phyloP scores from a whole-genome alignment of 2,797 vertebrate species.

The Sebastes itinus region DNA sequence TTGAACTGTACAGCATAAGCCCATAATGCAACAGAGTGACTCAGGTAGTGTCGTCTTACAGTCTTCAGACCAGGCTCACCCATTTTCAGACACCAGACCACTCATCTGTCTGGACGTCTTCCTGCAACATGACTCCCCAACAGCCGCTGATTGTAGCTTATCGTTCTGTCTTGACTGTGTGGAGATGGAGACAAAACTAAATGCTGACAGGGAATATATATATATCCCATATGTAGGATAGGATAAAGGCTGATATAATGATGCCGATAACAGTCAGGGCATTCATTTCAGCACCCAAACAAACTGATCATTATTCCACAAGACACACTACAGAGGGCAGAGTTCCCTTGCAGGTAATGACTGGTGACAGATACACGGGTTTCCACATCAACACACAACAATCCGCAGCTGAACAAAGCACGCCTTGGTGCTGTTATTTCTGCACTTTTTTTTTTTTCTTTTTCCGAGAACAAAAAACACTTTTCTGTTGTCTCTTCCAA shows the following conservation, averaged over 20 bases:
- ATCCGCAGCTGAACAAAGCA: conserved; percentile 8
- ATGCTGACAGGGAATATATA: not conserved
- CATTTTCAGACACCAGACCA: not conserved
- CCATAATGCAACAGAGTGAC: not conserved
- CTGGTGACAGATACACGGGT: conserved; percentile 22
- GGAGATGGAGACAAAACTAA: not conserved
- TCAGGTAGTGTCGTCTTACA: not conserved
- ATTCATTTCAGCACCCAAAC: not conserved
- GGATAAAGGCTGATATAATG: not conserved
- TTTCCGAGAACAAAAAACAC: not conserved
- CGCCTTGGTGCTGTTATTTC: conserved; percentile 1
- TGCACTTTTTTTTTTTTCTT: not conserved
- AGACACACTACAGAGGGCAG: conserved; percentile 40
- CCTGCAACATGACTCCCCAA: conserved; percentile 10
- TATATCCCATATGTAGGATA: not conserved
- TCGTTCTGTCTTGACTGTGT: not conserved
- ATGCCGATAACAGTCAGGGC: not conserved
- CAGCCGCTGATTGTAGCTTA: not conserved
- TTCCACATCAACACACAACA: not conserved
- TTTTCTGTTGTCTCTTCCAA: conserved; percentile 31
- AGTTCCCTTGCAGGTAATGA: conserved; percentile 33
- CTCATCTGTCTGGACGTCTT: conserved; percentile 17
- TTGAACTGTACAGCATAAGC: not conserved
- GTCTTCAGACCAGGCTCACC: not conserved
- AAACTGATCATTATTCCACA: conserved; percentile 6